Base-by-base conservation (phyloP, 2,797 vertebrate genomes). In the Steatocranus sp. region DNA sequence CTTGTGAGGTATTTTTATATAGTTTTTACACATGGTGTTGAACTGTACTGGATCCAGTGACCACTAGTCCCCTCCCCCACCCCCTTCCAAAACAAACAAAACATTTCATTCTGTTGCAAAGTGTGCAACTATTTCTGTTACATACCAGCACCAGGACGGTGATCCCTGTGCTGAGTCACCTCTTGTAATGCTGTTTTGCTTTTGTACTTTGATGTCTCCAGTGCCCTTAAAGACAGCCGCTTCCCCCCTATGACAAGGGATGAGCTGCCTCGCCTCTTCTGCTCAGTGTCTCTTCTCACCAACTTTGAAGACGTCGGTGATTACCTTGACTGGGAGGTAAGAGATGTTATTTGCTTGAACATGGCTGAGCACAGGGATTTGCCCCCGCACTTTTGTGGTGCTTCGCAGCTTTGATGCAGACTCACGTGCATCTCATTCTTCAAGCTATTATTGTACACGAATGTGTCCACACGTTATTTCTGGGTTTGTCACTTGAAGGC, bases 141-240 rank as follows among this genome's bases (percentile, higher is more conserved):
- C 41, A 48, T 48, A n/a, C 23, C 25, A 48, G 9, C 41, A 46
- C 23, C 66, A 68, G 5, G 38, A 17, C 6, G 1, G 63, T 43
- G 9, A 11, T 14, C 5, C 23, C 11, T 23, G 3, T 23, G 77
- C 32, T 74, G 12, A 73, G 15, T 46, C 7, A 30, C 53, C 15
- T 76, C 41, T 76, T 79, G 11, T 77, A 79, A 86, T 41, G 10
- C 32, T 4, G 1, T 66, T 83, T 70, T 70, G 61, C 17, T 83
- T 32, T 93, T 61, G 75, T 87, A 79, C 63, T 79, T 83, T 46
- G 93, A 11, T 95, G 91, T 92, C 92, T 81, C 56, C 97, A 99
- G 99, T 99, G 99, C 99, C 98, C 99, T 99, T 99, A 99, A 99
- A 98, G 99, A 99, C 97, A 99, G 99, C 97, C 98, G 99, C 96